Conservation (phyloP, 30 jellyfish, hydroid and myxozoan species). For the Aurelia sp. region DNA sequence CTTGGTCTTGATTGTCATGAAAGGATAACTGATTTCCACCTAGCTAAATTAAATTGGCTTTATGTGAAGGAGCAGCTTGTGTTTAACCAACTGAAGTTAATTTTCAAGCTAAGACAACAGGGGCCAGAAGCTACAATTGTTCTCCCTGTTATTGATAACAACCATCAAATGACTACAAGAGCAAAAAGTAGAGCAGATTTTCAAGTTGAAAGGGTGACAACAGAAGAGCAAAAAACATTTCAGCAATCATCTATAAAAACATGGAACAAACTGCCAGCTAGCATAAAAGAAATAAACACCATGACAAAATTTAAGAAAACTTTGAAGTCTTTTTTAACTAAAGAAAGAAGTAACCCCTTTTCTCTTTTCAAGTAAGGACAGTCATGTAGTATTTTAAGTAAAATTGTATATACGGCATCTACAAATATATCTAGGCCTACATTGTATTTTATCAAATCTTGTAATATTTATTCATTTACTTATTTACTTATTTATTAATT, state of each 20-base stretch:
- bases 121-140: conserved; percentile 61
- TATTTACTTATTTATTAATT: not conserved
- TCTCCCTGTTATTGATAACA: conserved; percentile 39
- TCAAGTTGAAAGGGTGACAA: conserved; percentile 43
- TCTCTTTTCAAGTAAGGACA: not conserved
- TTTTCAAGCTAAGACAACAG: conserved; percentile 55
- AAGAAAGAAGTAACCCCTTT: not conserved
- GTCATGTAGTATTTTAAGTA: conserved; percentile 6
- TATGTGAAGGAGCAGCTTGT: conserved; percentile 63
- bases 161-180: conserved; percentile 37
- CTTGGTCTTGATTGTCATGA: conserved; percentile 53
- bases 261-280: conserved; percentile 12
- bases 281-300: conserved; percentile 42
- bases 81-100: conserved; percentile 35
- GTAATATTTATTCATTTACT: conserved; percentile 24
- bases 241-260: conserved; percentile 34
- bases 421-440: not conserved
- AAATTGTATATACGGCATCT: conserved; percentile 2
- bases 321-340: conserved; percentile 12
- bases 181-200: conserved; percentile 47
- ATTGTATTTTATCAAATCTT: conserved; percentile 25
- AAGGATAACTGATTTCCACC: conserved; percentile 63
- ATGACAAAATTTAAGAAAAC: conserved; percentile 36
- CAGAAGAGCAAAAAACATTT: conserved; percentile 37
- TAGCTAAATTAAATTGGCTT: conserved; percentile 64